A percentile compares a stretch with the other conserved stretches of the same genome.
phyloP scores from a whole-genome alignment of 2,888 invertebrate genomes.

The Pinctada fucata region DNA sequence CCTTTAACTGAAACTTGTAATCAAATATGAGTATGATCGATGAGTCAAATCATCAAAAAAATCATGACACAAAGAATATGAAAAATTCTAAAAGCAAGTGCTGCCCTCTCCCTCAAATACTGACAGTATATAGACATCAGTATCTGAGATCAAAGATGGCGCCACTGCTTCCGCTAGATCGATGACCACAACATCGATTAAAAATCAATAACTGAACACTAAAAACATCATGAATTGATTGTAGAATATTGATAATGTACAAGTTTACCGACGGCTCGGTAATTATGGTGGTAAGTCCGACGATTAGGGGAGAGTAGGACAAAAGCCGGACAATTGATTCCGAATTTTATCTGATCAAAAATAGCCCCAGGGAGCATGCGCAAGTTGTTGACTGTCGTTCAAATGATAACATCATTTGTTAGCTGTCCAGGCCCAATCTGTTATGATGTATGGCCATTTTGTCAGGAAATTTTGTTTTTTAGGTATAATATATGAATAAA shows the following conservation, averaged over 20 bases:
- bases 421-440: background rate
- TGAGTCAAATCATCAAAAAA: too few relatives aligned
- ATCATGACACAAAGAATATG: too few relatives aligned
- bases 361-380: slow-evolving; percentile 13
- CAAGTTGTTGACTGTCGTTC: background rate
- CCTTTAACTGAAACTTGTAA: too few relatives aligned
- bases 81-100: too few relatives aligned
- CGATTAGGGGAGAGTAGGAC: background rate
- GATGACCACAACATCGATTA: slow-evolving; percentile 3
- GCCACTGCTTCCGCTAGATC: background rate
- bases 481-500: too few relatives aligned
- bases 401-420: slow-evolving; percentile 7
- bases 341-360: slow-evolving; percentile 4
- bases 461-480: background rate
- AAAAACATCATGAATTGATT: slow-evolving; percentile 16
- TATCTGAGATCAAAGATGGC: background rate
- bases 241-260: background rate
- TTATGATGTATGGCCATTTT: background rate
- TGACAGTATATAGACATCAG: background rate
- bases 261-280: background rate
- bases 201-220: slow-evolving; percentile 20
- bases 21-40: too few relatives aligned
- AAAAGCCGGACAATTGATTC: background rate
- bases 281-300: background rate
- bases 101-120: background rate